A percentile compares a stretch with the other conserved stretches of the same genome.
These are phyloP conservation scores for Drosophila putrida DNA, from an alignment of 2,888 invertebrate species.

Conservation along the genomic window DNA sequence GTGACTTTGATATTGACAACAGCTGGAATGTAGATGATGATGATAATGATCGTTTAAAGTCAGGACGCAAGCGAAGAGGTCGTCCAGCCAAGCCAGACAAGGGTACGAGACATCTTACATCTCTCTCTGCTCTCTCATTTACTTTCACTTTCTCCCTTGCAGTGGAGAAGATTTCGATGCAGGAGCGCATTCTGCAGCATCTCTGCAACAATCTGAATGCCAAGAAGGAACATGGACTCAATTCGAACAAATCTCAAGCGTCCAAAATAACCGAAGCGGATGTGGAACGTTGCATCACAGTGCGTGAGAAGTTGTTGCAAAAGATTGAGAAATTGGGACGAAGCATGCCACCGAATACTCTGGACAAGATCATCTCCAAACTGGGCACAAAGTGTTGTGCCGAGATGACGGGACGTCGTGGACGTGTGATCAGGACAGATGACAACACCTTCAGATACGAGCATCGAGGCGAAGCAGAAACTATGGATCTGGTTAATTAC, in stretches of 20 bases:
- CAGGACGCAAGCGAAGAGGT: slow-evolving; percentile 58
- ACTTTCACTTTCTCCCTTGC: too few relatives aligned
- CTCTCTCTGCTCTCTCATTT: too few relatives aligned
- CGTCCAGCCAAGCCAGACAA: slow-evolving; percentile 78
- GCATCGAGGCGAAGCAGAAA: slow-evolving; percentile 96
- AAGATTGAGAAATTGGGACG: slow-evolving; percentile 94
- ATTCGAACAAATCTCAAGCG: slow-evolving; percentile 69
- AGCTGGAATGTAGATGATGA: slow-evolving; percentile 37
- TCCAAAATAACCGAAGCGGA: slow-evolving; percentile 84
- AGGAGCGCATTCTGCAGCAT: slow-evolving; percentile 64
- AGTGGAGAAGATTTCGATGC: slow-evolving; percentile 67
- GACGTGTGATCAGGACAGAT: slow-evolving; percentile 95
- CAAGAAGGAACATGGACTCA: slow-evolving; percentile 86
- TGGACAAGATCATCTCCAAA: slow-evolving; percentile 99
- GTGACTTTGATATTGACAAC: slow-evolving; percentile 28
- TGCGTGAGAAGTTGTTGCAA: slow-evolving; percentile 95
- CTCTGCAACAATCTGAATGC: slow-evolving; percentile 81
- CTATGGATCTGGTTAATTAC: slow-evolving; percentile 97
- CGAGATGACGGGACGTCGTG: slow-evolving; percentile 99
- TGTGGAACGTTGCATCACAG: slow-evolving; percentile 94
- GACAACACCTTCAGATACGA: slow-evolving; percentile 97
- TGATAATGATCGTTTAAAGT: slow-evolving; percentile 42
- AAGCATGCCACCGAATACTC: slow-evolving; percentile 96
- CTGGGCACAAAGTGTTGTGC: slow-evolving; percentile 99
- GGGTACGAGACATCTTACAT: slow-evolving; percentile 24